A percentile compares a stretch with the other conserved stretches of the same genome.
phyloP scores from a whole-genome alignment of 2,888 invertebrate species.

The Brachyptera risi region DNA sequence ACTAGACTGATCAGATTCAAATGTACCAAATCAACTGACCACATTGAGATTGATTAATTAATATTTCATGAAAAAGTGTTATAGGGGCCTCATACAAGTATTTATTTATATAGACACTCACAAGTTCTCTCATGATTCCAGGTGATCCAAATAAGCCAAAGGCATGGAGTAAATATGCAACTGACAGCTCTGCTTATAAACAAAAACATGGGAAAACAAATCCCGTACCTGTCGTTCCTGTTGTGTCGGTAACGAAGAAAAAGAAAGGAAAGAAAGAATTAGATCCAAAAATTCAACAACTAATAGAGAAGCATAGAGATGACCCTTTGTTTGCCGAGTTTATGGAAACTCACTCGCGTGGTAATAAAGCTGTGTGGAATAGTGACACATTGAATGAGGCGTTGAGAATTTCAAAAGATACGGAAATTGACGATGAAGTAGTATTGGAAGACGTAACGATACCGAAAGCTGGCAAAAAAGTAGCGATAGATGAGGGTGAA shows the following conservation, averaged over 20 bases:
- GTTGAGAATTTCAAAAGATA: background rate
- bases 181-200: slow-evolving; percentile 66
- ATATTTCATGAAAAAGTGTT: no score
- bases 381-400: slow-evolving; percentile 45
- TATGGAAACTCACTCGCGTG: slow-evolving; percentile 72
- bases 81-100: no score
- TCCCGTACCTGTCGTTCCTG: slow-evolving; percentile 33
- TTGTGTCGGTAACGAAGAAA: slow-evolving; percentile 34
- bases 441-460: background rate
- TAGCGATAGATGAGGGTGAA: background rate
- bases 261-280: slow-evolving; percentile 39
- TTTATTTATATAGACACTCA: no score
- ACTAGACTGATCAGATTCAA: no score
- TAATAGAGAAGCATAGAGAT: slow-evolving; percentile 57
- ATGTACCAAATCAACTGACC: no score
- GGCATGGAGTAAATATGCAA: slow-evolving; percentile 90
- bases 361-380: slow-evolving; percentile 49
- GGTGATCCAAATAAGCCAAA: slow-evolving; percentile 71
- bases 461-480: no score
- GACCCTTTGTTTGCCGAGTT: slow-evolving; percentile 89
- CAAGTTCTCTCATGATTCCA: slow-evolving; percentile 34
- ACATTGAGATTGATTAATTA: no score
- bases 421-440: no score
- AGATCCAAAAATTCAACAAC: slow-evolving; percentile 20
- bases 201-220: slow-evolving; percentile 47